phyloP scores from a whole-genome alignment of 2,888 invertebrate genomes.

The Chirona hameri region DNA sequence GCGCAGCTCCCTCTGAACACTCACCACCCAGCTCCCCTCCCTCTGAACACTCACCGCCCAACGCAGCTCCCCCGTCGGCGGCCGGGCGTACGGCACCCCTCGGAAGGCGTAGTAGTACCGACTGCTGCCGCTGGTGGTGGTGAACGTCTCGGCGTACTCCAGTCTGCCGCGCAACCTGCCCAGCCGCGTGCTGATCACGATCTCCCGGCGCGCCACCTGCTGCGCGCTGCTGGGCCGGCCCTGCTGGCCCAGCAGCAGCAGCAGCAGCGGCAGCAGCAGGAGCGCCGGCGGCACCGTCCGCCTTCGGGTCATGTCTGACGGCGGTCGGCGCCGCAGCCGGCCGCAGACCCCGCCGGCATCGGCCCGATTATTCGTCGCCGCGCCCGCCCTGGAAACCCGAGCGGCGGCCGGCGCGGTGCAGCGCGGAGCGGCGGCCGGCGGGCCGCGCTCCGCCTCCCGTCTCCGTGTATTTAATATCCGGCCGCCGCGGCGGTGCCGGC shows the following conservation, averaged over 20 bases:
- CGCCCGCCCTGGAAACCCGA: not conserved
- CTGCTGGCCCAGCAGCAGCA: not conserved
- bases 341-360: not conserved
- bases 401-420: no score
- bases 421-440: not conserved
- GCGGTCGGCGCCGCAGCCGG: not conserved
- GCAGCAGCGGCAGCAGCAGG: not conserved
- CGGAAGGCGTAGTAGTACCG: constrained; percentile 12
- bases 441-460: not conserved
- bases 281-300: not conserved
- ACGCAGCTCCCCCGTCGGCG: not conserved
- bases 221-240: not conserved
- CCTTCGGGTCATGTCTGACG: not conserved
- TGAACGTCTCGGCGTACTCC: constrained; percentile 7
- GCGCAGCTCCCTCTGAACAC: no score
- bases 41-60: no score
- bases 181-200: not conserved
- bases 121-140: not conserved
- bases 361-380: not conserved
- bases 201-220: constrained; percentile 8
- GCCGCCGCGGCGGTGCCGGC: no score
- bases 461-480: not conserved
- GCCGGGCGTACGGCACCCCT: not conserved
- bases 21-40: no score
- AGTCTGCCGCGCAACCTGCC: not conserved